These are phyloP conservation scores for Natrix natrix DNA, from an alignment of 2,797 vertebrate genomes.

Conservation along the genomic window DNA sequence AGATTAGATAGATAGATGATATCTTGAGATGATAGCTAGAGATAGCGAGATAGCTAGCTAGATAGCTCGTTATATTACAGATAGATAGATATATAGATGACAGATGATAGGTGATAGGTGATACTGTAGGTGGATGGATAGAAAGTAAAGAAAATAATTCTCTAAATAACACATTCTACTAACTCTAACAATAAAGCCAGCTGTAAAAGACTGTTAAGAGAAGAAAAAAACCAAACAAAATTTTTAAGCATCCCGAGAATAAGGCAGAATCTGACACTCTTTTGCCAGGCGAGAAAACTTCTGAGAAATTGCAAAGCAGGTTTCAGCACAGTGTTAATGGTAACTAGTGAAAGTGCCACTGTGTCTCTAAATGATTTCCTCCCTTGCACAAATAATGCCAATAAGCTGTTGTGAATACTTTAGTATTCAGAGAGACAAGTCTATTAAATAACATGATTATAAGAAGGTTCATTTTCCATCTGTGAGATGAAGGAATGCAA, in stretches of 20 bases:
- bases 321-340: neutral
- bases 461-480: slow-evolving; percentile 20
- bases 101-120: neutral
- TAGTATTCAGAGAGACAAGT: slow-evolving; percentile 10
- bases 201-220: neutral
- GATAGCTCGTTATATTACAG: neutral
- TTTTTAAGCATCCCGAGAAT: neutral
- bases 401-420: slow-evolving; percentile 5
- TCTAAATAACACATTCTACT: neutral
- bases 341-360: neutral
- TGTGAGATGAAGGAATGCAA: slow-evolving; percentile 34
- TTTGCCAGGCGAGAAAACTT: neutral
- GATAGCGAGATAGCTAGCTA: neutral
- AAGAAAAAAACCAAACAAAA: neutral
- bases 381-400: neutral
- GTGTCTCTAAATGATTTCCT: neutral
- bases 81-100: neutral
- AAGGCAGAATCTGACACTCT: neutral
- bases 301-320: neutral
- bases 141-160: neutral
- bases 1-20: too few relatives aligned
- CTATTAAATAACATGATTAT: slow-evolving; percentile 32
- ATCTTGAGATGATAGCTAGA: too few relatives aligned
- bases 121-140: neutral
- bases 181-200: neutral